Base-by-base conservation (phyloP, 2,797 vertebrate genomes). In the Carduelis carduelis region DNA sequence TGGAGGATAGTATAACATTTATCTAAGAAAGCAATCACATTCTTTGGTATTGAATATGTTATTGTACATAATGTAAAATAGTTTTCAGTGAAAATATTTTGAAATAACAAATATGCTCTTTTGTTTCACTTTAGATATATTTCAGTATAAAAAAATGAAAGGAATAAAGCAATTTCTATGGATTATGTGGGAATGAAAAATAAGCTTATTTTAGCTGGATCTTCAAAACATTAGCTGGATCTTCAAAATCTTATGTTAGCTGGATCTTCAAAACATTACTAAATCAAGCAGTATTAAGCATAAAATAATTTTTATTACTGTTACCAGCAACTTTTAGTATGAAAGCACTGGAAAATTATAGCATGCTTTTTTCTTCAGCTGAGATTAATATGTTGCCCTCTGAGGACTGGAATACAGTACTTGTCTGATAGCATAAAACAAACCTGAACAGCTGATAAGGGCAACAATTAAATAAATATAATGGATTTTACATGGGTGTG, bases 401-500 rank as follows among this genome's bases (percentile, higher is more conserved):
- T 64, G 56, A 85, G 39, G 61, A 50, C 53, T 92, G 61, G 61
- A 90, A 74, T 68, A 83, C 64, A 89, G 68, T n/a, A 53, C 35
- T 77, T 91, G 76, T 71, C 82, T 94, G 82, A 87, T 43, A 83
- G 84, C 19, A 92, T 27, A 92, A 85, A 81, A 69, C 28, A 92
- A 92, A 96, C 75, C 50, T 44, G 46, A 93, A 83, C 75, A 95
- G 79, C 79, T 92, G 93, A 92, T 94, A 92, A 96, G 57, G 72
- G 79, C 65, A 89, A 87, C 0, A 2, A 86, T 92, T 92, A 87
- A 91, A 96, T 90, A 95, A 84, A 69, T 76, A 66, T 56, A 92
- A 93, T 71, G 89, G 76, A 93, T 95, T 96, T 94, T 91, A 69
- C 69, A 94, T 0, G 14, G 61, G 9, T 87, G 57, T 89, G 82